Evolutionary conservation across 2,888 invertebrate genomes (phyloP).

Genomic region (Philopedon plagiatum): DNA sequence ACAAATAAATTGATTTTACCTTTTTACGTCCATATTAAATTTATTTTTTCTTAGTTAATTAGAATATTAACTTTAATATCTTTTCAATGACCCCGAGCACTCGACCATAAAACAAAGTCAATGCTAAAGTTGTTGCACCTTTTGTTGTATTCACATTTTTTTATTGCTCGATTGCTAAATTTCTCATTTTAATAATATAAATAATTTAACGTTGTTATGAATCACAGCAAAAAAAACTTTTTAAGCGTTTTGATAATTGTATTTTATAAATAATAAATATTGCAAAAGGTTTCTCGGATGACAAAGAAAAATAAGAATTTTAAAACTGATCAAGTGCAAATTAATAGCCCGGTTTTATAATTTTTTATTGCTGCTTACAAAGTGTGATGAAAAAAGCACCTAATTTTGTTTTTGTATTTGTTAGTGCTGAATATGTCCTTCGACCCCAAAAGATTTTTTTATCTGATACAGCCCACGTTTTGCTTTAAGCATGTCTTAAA

Average conservation of each 20-base stretch:
- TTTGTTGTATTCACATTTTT: neutral
- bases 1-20: neutral
- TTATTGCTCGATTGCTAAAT: neutral
- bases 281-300: no score
- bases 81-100: conserved; percentile 37
- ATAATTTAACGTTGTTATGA: neutral
- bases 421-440: no score
- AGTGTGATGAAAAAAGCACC: no score
- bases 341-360: no score
- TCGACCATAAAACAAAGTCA: conserved; percentile 38
- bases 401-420: no score
- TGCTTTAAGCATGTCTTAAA: no score
- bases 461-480: no score
- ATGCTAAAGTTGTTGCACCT: conserved; percentile 21
- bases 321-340: no score
- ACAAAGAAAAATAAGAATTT: no score
- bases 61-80: conserved; percentile 16
- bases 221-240: neutral
- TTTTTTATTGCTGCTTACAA: no score
- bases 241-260: neutral
- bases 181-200: conserved; percentile 4
- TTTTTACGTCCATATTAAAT: neutral
- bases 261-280: neutral
- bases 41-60: conserved; percentile 2
- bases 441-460: no score